phyloP scores from a whole-genome alignment of 1,140 invertebrate species.

The Drosophila elegans region DNA sequence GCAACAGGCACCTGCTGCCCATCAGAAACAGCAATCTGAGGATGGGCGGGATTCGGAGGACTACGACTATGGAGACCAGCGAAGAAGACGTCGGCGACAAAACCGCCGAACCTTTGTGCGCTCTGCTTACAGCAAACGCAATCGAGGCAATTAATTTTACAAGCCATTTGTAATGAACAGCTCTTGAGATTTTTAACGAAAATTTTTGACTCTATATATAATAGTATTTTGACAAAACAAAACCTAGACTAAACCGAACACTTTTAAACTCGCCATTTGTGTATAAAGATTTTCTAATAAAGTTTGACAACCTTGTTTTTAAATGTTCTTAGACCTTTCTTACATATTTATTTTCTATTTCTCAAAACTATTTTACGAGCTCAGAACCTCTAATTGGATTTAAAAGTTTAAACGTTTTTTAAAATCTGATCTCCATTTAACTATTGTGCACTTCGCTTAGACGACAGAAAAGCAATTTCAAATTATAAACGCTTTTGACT shows the following conservation, averaged over 20 bases:
- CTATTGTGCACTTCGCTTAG: too few relatives aligned
- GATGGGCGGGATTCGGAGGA: neutral
- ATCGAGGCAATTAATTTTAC: neutral
- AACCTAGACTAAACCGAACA: neutral
- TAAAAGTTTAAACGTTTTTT: too few relatives aligned
- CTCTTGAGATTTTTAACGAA: conserved; percentile 19
- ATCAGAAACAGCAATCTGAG: conserved; percentile 17
- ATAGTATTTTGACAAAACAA: neutral
- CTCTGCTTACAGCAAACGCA: conserved; percentile 61
- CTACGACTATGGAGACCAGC: conserved; percentile 47
- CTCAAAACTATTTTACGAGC: too few relatives aligned
- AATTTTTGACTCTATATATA: neutral
- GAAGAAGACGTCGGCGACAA: conserved; percentile 30
- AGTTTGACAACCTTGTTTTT: neutral
- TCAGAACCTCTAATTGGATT: too few relatives aligned
- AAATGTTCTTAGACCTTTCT: too few relatives aligned
- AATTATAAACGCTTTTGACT: neutral
- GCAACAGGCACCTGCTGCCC: conserved; percentile 4
- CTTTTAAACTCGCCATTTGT: conserved; percentile 12
- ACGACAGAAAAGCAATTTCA: too few relatives aligned
- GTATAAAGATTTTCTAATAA: conserved; percentile 12
- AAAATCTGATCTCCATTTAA: too few relatives aligned
- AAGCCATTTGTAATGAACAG: neutral
- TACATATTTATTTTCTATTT: too few relatives aligned
- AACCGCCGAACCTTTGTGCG: conserved; percentile 36